A percentile compares a stretch with the other conserved stretches of the same genome.
phyloP scores from a whole-genome alignment of 2,113 vertebrate species.

The Myotis yumanensis region DNA sequence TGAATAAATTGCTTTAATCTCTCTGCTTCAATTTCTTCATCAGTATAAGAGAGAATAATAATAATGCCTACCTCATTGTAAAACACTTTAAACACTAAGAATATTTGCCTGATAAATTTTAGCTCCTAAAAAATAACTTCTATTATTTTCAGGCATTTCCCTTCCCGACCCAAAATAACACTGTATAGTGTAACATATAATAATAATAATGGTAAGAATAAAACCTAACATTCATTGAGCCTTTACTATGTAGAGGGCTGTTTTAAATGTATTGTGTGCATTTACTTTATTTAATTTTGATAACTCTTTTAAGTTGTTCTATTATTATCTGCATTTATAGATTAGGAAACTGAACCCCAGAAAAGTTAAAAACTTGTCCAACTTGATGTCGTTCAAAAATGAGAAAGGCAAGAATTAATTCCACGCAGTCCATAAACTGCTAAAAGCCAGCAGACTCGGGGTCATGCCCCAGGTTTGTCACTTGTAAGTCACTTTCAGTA shows the following conservation, averaged over 20 bases:
- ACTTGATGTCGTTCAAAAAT: background rate
- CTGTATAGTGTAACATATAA: background rate
- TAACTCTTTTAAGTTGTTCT: background rate
- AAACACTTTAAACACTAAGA: background rate
- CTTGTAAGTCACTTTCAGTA: background rate
- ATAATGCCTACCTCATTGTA: background rate
- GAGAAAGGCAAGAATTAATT: background rate
- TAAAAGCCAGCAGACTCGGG: background rate
- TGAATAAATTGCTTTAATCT: constrained; percentile 11
- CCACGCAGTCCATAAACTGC: background rate
- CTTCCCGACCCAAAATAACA: background rate
- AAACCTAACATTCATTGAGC: background rate
- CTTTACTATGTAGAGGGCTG: background rate
- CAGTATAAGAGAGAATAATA: background rate
- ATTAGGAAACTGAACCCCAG: constrained; percentile 12
- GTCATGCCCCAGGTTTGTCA: background rate
- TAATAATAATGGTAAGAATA: background rate
- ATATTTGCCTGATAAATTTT: background rate
- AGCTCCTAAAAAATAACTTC: background rate
- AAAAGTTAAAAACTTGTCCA: background rate
- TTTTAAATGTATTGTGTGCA: background rate
- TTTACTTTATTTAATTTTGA: background rate
- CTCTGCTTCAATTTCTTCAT: background rate
- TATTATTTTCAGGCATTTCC: background rate
- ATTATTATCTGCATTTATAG: background rate